phyloP scores from a whole-genome alignment of 2,797 vertebrate genomes.

The Oryzias dopingdopingensis region DNA sequence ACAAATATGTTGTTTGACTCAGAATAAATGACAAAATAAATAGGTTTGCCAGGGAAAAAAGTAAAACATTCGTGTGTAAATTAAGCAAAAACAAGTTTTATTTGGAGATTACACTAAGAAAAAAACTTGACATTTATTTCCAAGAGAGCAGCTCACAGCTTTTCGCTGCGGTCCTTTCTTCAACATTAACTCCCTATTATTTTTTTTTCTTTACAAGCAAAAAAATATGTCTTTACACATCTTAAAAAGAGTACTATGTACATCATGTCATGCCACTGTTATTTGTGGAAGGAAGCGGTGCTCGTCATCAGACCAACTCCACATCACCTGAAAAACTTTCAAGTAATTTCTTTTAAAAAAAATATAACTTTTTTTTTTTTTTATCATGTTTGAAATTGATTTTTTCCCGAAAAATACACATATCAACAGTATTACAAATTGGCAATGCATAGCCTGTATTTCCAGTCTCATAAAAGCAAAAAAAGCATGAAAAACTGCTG shows the following conservation, averaged over 20 bases:
- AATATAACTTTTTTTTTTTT: constrained; percentile 75
- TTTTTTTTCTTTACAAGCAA: constrained; percentile 54
- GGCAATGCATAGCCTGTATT: constrained; percentile 67
- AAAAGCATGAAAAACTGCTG: constrained; percentile 19
- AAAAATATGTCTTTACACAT: constrained; percentile 72
- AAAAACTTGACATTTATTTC: constrained; percentile 65
- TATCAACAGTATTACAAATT: constrained; percentile 71
- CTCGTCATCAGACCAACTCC: constrained; percentile 30
- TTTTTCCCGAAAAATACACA: constrained; percentile 71
- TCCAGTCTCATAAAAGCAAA: constrained; percentile 53
- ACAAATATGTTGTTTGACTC: background rate
- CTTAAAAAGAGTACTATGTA: constrained; percentile 73
- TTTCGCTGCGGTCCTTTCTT: constrained; percentile 57
- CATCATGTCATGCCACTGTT: constrained; percentile 66
- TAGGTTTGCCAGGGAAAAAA: background rate
- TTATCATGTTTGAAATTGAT: constrained; percentile 66
- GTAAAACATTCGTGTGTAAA: constrained; percentile 51
- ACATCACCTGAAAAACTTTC: constrained; percentile 73
- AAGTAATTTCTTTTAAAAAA: constrained; percentile 83
- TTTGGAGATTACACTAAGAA: constrained; percentile 66
- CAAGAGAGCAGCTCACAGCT: constrained; percentile 54
- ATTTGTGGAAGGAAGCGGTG: constrained; percentile 51
- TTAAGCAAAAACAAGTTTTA: constrained; percentile 73
- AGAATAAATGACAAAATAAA: background rate
- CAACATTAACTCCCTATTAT: constrained; percentile 45